Evolutionary conservation across 92 coral and sea anemone genomes (phyloP).

Genomic region (Isaurus tuberculatus): DNA sequence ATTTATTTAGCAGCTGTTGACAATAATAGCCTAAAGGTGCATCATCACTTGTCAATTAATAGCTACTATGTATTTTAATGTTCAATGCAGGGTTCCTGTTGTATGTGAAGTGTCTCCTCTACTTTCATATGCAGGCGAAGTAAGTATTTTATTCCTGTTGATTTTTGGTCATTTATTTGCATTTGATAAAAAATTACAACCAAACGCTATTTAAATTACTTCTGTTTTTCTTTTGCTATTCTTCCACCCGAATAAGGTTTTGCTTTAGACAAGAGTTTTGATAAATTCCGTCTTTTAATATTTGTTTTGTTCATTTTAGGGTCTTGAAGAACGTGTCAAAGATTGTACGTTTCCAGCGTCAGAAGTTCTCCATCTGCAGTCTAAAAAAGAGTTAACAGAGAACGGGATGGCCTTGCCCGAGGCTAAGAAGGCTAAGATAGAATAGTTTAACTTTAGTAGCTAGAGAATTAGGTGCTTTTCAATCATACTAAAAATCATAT

Average conservation of each 20-base stretch:
- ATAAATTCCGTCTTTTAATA: not conserved
- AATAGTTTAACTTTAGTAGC: not conserved
- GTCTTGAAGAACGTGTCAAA: constrained; percentile 44
- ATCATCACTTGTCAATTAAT: no score
- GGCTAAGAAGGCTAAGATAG: constrained; percentile 32
- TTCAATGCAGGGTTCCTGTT: constrained; percentile 52
- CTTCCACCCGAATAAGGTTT: not conserved
- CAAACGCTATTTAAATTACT: not conserved
- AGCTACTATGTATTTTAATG: not conserved
- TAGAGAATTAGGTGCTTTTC: not conserved
- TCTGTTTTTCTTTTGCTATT: not conserved
- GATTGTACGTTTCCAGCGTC: constrained; percentile 13
- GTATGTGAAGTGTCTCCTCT: constrained; percentile 87
- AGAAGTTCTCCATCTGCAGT: not conserved
- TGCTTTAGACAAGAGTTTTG: not conserved
- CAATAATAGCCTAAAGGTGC: no score
- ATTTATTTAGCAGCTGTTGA: no score
- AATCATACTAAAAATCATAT: no score
- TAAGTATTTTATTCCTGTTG: constrained; percentile 23
- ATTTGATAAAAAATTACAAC: no score
- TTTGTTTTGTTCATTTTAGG: not conserved
- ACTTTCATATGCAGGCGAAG: constrained; percentile 89
- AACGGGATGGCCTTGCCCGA: constrained; percentile 19
- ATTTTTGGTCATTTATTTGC: no score
- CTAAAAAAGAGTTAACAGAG: constrained; percentile 7